Evolutionary conservation across 37 sponge, comb jelly and placozoan species (phyloP).

Genomic region (Petrosia ficiformis): DNA sequence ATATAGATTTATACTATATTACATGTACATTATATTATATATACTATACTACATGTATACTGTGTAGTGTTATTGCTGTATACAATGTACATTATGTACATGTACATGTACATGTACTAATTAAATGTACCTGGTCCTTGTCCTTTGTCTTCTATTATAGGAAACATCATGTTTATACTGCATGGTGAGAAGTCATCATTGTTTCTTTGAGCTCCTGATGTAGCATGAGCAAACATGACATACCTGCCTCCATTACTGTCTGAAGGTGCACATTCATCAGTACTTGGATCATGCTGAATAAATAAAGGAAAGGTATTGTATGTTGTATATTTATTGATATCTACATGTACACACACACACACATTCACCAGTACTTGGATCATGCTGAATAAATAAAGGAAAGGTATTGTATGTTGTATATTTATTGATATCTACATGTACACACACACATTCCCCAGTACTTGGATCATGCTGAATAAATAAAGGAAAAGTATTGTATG

Average conservation of each 20-base stretch:
- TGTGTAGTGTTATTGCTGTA: background rate
- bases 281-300: background rate
- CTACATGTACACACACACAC: too few species aligned
- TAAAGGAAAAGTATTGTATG: too few species aligned
- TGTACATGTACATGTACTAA: background rate
- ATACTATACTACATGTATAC: background rate
- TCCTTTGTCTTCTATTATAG: slow-evolving; percentile 29
- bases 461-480: too few species aligned
- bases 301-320: too few species aligned
- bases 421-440: too few species aligned
- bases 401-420: too few species aligned
- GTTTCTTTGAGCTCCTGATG: slow-evolving; percentile 73
- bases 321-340: too few species aligned
- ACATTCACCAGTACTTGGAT: too few species aligned
- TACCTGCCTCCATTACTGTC: slow-evolving; percentile 63
- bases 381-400: too few species aligned
- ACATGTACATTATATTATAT: too few species aligned
- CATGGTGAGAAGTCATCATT: slow-evolving; percentile 84
- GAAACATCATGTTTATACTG: slow-evolving; percentile 42
- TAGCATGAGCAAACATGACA: slow-evolving; percentile 89
- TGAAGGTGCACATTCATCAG: background rate
- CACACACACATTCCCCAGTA: too few species aligned
- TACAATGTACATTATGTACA: too few species aligned
- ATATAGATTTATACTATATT: background rate
- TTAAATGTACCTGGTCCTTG: slow-evolving; percentile 1